Evolutionary conservation across 2,888 invertebrate species (phyloP).

Genomic region (Eucriotettix oculatus): DNA sequence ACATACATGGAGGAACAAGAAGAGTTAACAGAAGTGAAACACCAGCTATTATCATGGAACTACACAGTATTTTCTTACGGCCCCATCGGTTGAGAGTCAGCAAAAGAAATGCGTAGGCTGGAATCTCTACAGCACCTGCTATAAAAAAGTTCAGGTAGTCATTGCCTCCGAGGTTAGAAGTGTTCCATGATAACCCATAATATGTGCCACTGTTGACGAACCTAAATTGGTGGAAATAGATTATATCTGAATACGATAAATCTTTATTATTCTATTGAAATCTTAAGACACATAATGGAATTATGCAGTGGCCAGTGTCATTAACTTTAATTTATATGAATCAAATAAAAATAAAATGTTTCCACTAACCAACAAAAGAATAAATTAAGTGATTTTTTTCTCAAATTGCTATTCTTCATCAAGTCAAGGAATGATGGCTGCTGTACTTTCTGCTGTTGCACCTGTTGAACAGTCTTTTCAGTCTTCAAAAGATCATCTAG

Average conservation of each 20-base stretch:
- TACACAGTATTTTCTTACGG: slow-evolving; percentile 47
- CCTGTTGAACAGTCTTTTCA: slow-evolving; percentile 24
- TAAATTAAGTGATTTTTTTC: slow-evolving; percentile 43
- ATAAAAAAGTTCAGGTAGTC: slow-evolving; percentile 50
- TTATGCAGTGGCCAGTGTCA: no score
- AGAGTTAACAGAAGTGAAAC: slow-evolving; percentile 37
- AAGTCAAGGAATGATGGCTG: slow-evolving; percentile 38
- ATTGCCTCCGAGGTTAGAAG: slow-evolving; percentile 52
- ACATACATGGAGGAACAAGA: slow-evolving; percentile 35
- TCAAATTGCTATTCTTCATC: slow-evolving; percentile 38
- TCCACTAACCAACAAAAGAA: slow-evolving; percentile 48
- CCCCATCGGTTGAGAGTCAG: slow-evolving; percentile 53
- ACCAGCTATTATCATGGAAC: slow-evolving; percentile 48
- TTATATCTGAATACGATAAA: no score
- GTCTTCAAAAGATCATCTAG: slow-evolving; percentile 33
- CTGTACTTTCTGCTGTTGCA: slow-evolving; percentile 21
- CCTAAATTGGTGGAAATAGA: slow-evolving; percentile 21
- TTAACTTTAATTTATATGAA: no score
- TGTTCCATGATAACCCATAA: slow-evolving; percentile 61
- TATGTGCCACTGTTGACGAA: slow-evolving; percentile 60
- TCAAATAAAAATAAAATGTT: no score
- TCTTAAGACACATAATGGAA: no score
- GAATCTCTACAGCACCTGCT: slow-evolving; percentile 56
- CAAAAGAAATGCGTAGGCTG: slow-evolving; percentile 47
- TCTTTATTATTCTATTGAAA: no score